phyloP scores from a whole-genome alignment of 2,888 invertebrate genomes.

The Lasiommata megera region DNA sequence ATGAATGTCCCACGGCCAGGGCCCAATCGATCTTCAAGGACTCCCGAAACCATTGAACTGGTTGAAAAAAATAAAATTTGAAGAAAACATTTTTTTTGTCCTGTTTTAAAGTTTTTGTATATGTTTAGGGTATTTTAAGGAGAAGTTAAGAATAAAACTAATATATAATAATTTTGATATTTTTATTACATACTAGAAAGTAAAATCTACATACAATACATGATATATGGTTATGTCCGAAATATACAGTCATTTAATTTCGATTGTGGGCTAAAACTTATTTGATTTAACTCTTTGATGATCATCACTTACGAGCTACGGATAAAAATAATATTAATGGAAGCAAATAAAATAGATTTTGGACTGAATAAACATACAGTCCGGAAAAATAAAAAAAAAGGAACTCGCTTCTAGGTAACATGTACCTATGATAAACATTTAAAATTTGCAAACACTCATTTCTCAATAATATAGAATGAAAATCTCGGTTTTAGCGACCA shows the following conservation, averaged over 20 bases:
- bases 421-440: slow-evolving; percentile 33
- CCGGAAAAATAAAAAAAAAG: slow-evolving; percentile 44
- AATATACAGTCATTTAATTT: slow-evolving; percentile 75
- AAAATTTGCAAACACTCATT: slow-evolving; percentile 14
- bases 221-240: slow-evolving; percentile 67
- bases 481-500: slow-evolving; percentile 6
- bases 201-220: slow-evolving; percentile 63
- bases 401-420: slow-evolving; percentile 42
- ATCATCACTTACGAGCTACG: slow-evolving; percentile 58
- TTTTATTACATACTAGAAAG: slow-evolving; percentile 55
- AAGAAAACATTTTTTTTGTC: too few relatives aligned
- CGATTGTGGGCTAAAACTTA: slow-evolving; percentile 61
- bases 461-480: slow-evolving; percentile 17
- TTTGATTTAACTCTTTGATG: slow-evolving; percentile 62
- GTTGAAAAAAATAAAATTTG: too few relatives aligned
- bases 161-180: slow-evolving; percentile 24
- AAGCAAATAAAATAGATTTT: slow-evolving; percentile 54
- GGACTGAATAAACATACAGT: slow-evolving; percentile 42
- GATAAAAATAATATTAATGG: slow-evolving; percentile 60
- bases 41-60: too few relatives aligned
- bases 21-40: too few relatives aligned
- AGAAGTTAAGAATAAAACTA: not conserved
- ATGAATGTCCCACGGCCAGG: too few relatives aligned
- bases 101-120: too few relatives aligned
- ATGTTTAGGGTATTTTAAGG: too few relatives aligned